Base-by-base conservation (phyloP, 2,113 vertebrate genomes). In the Poeciliopsis turrubarensis region DNA sequence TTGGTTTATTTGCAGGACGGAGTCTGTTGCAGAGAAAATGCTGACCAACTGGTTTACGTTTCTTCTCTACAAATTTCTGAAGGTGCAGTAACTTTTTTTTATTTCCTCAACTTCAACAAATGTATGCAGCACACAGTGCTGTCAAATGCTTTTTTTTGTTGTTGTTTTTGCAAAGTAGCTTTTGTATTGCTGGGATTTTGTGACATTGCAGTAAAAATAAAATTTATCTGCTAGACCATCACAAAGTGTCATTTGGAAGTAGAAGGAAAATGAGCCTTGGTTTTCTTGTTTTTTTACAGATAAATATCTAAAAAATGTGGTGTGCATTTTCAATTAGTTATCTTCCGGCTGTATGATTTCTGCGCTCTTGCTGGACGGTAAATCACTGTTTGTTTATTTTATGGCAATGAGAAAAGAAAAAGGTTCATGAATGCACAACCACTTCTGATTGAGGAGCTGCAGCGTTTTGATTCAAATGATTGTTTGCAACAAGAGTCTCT, bases 11-110 rank as follows among this genome's bases (percentile, higher is more conserved):
- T 80, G 61, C 86, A 93, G 92, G 85, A 93, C 92, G 7, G 92
- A 93, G 79, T 93, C 92, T 30, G 92, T 93, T 0, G 92, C 92
- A n/a, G 92, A 93, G 86, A 93, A 93, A 81, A 93, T 93, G 92
- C 88, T 93, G 82, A 93, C 92, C 72, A 93, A 93, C 82, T 93
- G 92, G 92, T 93, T 93, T 30, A 93, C 92, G 0, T 93, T 93
- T 72, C 91, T 93, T 54, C 91, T 93, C 60, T 92, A 93, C 78
- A 93, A 93, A 85, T 93, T 93, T 79, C 85, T 93, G 13, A 93
- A 93, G 92, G 92, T 73, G 61, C 39, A n/a, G 60, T 92, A 84
- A 83, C 8, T 30, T 34, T 74, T 27, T 11, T 30, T 30, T 72
- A 22, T 17, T 26, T 31, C 65, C 66, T 71, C 66, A 67, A 13